A percentile compares a stretch with the other conserved stretches of the same genome.
phyloP scores from a whole-genome alignment of 2,888 invertebrate genomes.

The Macrophya annulata region DNA sequence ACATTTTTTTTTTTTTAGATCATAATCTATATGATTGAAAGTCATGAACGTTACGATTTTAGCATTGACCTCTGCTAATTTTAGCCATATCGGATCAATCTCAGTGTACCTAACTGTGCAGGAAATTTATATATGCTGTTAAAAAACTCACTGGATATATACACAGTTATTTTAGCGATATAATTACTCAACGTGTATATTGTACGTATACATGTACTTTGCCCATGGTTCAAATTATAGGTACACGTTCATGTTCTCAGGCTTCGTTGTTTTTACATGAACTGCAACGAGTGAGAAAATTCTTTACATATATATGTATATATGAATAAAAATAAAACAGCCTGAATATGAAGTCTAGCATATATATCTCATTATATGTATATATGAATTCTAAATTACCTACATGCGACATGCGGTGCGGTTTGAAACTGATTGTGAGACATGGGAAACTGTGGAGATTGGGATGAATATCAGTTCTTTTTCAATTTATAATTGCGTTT shows the following conservation, averaged over 20 bases:
- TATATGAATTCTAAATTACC: background rate
- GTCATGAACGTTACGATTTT: too few species aligned
- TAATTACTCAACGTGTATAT: background rate
- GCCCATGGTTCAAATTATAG: background rate
- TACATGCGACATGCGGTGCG: conserved; percentile 2
- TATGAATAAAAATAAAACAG: background rate
- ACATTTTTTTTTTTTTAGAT: too few species aligned
- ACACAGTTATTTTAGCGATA: conserved; percentile 10
- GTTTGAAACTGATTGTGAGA: background rate
- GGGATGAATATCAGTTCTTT: too few species aligned
- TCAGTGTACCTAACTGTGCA: background rate
- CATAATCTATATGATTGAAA: too few species aligned
- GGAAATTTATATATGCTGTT: background rate
- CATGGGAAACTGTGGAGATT: background rate
- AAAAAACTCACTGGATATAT: background rate
- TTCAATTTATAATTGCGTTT: too few species aligned
- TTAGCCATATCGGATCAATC: background rate
- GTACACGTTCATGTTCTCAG: conserved; percentile 58
- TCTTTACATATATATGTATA: background rate
- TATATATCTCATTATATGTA: background rate
- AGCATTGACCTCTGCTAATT: background rate
- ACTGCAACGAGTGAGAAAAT: conserved; percentile 25
- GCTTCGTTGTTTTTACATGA: conserved; percentile 54
- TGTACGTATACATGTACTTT: background rate
- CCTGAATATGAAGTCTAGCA: background rate